Evolutionary conservation across 2,797 vertebrate species (phyloP).

Genomic region (Falco columbarius): DNA sequence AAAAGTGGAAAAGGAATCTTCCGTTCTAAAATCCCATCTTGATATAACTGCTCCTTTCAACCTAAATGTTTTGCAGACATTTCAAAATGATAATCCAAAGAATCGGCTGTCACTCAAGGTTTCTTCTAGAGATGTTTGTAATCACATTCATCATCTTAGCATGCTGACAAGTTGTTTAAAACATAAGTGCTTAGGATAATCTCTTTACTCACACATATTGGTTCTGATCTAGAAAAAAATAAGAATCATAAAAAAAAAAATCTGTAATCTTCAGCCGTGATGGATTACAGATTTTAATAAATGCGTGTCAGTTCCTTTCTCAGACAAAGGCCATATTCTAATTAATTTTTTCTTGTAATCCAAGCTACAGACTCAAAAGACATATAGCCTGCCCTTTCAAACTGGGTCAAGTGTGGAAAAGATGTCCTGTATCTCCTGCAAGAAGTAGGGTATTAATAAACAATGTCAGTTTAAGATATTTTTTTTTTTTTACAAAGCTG

Average conservation of each 20-base stretch:
- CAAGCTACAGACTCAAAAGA: slow-evolving; percentile 65
- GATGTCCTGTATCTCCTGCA: not conserved
- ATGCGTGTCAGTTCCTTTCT: slow-evolving; percentile 60
- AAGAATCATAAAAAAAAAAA: slow-evolving; percentile 65
- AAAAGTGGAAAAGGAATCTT: not conserved
- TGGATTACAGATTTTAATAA: slow-evolving; percentile 73
- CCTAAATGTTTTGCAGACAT: slow-evolving; percentile 47
- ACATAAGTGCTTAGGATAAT: slow-evolving; percentile 72
- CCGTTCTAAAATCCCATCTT: slow-evolving; percentile 25
- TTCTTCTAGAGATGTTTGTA: slow-evolving; percentile 49
- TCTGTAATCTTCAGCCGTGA: slow-evolving; percentile 68
- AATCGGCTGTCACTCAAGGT: slow-evolving; percentile 33
- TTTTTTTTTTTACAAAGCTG: not conserved
- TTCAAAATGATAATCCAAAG: slow-evolving; percentile 56
- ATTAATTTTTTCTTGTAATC: slow-evolving; percentile 70
- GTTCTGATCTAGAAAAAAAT: slow-evolving; percentile 44
- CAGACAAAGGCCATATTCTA: slow-evolving; percentile 70
- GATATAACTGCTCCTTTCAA: slow-evolving; percentile 23
- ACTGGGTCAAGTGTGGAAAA: slow-evolving; percentile 67
- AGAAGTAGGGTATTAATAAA: slow-evolving; percentile 35
- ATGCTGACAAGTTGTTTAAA: slow-evolving; percentile 70
- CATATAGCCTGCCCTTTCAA: slow-evolving; percentile 18
- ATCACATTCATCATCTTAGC: slow-evolving; percentile 62
- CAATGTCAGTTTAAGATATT: not conserved
- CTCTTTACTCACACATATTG: slow-evolving; percentile 71